Base-by-base conservation (phyloP, 2,113 vertebrate genomes). In the Nerophis lumbriciformis region DNA sequence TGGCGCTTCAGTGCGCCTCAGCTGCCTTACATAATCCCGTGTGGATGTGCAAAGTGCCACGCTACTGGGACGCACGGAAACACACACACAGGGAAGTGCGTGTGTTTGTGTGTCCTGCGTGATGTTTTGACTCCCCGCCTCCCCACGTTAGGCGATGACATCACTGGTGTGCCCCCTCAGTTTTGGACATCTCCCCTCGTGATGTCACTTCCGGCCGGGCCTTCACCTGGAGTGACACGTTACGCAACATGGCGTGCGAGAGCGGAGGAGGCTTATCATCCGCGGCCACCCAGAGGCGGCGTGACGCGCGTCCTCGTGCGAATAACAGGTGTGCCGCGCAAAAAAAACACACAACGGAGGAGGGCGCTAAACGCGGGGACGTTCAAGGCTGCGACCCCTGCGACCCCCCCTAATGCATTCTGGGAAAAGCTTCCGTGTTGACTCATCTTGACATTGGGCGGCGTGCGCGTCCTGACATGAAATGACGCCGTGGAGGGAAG, bases 21-120 rank as follows among this genome's bases (percentile, higher is more conserved):
- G 82, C 84, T 84, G 83, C 71, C 74, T 89, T 88, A 88, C 78
- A 76, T 88, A 88, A 90, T 83, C 59, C 79, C 66, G 78, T 73
- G 80, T 86, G 82, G 77, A 80, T 84, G 80, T 80, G 75, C 78
- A 77, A 82, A 83, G 68, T 61, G 79, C 76, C 54, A 72, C 55
- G 75, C 78, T 75, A 55, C 60, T 77, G 79, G 78, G 72, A 80
- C 75, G 65, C 19, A 35, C 48, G 62, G 70, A 66, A 21, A 16
- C 21, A 59, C 48, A 62, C 51, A 62, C 37, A 53, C 12, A 52
- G 9, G 19, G 28, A 28, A 52, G 19, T 75, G 51, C 42, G 60
- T 62, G 68, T 77, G 55, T 39, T 57, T 65, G 66, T 77, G 58
- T 45, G 59, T 65, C 64, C 56, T 71, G 28, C 49, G 21, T 59